phyloP scores from a whole-genome alignment of 2,888 invertebrate species.

The Papilio gigon region DNA sequence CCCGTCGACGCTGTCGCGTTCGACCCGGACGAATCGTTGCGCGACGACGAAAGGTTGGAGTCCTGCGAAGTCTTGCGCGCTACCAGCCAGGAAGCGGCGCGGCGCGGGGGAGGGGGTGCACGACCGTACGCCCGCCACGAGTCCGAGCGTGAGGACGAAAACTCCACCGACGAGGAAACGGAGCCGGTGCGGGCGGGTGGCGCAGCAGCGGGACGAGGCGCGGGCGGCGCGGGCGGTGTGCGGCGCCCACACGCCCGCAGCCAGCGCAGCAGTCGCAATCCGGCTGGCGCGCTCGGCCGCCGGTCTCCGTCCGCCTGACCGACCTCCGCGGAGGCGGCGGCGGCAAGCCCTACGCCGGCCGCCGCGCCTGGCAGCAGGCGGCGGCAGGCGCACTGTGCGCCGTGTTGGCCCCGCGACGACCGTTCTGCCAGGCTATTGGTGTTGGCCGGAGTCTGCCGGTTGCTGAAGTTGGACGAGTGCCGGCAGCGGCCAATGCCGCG shows the following conservation, averaged over 20 bases:
- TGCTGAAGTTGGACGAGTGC: conserved; percentile 93
- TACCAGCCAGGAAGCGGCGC: conserved; percentile 94
- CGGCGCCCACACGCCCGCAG: conserved; percentile 68
- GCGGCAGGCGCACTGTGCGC: conserved; percentile 80
- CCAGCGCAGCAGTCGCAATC: conserved; percentile 70
- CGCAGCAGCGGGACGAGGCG: conserved; percentile 62
- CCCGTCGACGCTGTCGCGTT: conserved; percentile 94
- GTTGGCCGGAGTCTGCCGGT: conserved; percentile 92
- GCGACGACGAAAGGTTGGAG: conserved; percentile 93
- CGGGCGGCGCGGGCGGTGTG: conserved; percentile 58
- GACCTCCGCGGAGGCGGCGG: conserved; percentile 53
- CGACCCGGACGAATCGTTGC: conserved; percentile 95
- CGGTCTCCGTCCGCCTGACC: conserved; percentile 76
- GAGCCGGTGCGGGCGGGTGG: conserved; percentile 56
- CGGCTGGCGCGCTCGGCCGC: conserved; percentile 70
- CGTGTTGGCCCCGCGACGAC: conserved; percentile 88
- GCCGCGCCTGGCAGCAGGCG: conserved; percentile 87
- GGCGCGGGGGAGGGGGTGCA: conserved; percentile 90
- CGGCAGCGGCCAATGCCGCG: conserved; percentile 92
- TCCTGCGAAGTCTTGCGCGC: conserved; percentile 96
- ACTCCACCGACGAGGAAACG: conserved; percentile 94
- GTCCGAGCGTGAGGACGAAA: conserved; percentile 87
- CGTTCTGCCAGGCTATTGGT: conserved; percentile 92
- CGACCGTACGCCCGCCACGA: conserved; percentile 89
- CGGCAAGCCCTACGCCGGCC: conserved; percentile 83